Percentiles rank a stretch among this genome's conserved stretches.
These are phyloP conservation scores for Lochmaea capreae DNA, from an alignment of 2,888 invertebrate species.

Conservation along the genomic window DNA sequence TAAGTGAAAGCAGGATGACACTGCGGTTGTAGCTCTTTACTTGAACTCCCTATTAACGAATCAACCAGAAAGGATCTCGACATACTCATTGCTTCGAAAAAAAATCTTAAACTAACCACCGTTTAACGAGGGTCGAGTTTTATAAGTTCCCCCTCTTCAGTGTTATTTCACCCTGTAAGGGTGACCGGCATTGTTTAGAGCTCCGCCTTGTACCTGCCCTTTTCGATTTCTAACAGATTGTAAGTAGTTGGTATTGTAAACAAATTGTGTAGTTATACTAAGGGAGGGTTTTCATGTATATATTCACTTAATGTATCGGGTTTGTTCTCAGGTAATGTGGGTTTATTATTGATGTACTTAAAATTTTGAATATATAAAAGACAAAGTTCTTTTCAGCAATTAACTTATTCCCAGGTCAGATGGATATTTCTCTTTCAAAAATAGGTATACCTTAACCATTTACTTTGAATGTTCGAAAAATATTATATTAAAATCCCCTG, in stretches of 20 bases:
- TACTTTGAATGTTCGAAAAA: no score
- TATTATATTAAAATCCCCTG: no score
- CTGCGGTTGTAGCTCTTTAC: slow-evolving; percentile 66
- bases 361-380: no score
- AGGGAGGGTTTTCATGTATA: slow-evolving; percentile 56
- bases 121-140: slow-evolving; percentile 44
- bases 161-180: slow-evolving; percentile 53
- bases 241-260: slow-evolving; percentile 53
- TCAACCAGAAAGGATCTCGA: slow-evolving; percentile 87
- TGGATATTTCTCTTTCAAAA: no score
- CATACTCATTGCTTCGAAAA: slow-evolving; percentile 68
- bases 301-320: slow-evolving; percentile 51
- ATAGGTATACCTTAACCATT: no score
- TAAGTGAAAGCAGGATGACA: slow-evolving; percentile 72
- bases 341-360: neutral
- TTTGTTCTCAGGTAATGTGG: neutral
- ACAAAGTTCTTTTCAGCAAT: no score
- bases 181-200: slow-evolving; percentile 56
- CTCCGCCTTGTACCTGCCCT: slow-evolving; percentile 60
- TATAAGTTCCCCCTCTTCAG: slow-evolving; percentile 58
- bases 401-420: no score
- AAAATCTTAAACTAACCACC: slow-evolving; percentile 14
- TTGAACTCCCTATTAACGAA: slow-evolving; percentile 78
- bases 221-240: slow-evolving; percentile 52
- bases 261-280: slow-evolving; percentile 59